Evolutionary conservation across 2,888 invertebrate species (phyloP), one percentile per base, ranked within the genome.

Genomic region (Mactromeris polynyma): DNA sequence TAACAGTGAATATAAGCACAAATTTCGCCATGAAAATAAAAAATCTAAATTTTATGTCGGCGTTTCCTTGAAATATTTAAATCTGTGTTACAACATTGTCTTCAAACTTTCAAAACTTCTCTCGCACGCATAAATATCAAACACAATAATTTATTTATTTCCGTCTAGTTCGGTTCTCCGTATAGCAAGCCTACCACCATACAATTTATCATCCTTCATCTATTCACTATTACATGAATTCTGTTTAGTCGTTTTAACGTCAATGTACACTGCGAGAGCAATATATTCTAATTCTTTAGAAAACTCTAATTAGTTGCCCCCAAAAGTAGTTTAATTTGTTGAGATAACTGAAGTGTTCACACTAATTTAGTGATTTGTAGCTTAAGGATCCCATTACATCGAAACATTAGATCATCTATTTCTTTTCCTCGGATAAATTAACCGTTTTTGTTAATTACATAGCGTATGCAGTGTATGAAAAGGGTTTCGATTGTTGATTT

Each of bases 311-410:
- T 36, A 73, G 73, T 33, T 73, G 36, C 36, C 26, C 73, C n/a
- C 26, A 73, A 73, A 33, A 33, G 33, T 73, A 73, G 73, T 73
- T 73, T 73, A 73, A 73, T 73, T 73, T 36, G 73, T 36, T 4
- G 19, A 36, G 31, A 33, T 73, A 36, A 33, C 36, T 73, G 73
- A 73, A 73, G 73, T 73, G 19, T 33, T 73, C 73, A 19, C 73
- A 73, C 73, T 73, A 73, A 73, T 73, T 73, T 73, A 73, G 73
- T 73, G 73, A 73, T 73, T 73, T 36, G 73, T 73, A 36, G 73
- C 36, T 73, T 73, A 3, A 73, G 73, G 73, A 73, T 36, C 17
- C 17, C 73, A 19, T 73, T 73, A 17, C 36, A 33, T 26, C 17
- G 73, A 33, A 33, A 36, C 73, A 19, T 73, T 73, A 36, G 73